Percentiles rank a stretch among this genome's conserved stretches.
phyloP scores from a whole-genome alignment of 2,113 vertebrate genomes.

The Phasianus colchicus region DNA sequence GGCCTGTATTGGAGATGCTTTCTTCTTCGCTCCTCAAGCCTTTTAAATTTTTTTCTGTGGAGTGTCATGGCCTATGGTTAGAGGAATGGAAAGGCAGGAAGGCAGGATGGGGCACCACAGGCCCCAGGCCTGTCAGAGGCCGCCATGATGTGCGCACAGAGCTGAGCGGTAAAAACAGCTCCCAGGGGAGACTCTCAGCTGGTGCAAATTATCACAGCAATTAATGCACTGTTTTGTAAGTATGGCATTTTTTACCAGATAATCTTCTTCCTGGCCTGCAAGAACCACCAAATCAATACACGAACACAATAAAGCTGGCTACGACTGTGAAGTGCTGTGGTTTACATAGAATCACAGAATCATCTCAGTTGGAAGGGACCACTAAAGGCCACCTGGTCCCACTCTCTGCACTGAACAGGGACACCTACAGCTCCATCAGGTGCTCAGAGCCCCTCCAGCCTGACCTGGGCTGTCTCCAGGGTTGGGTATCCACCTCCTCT shows the following conservation, averaged over 20 bases:
- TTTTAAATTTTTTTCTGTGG: background rate
- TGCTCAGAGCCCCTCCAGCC: too few relatives aligned
- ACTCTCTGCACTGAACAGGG: too few relatives aligned
- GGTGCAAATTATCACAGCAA: conserved; percentile 62
- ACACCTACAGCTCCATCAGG: too few relatives aligned
- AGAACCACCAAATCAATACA: conserved; percentile 22
- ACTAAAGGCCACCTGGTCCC: too few relatives aligned
- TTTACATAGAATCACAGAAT: background rate
- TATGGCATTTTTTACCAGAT: conserved; percentile 57
- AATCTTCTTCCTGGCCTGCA: conserved; percentile 58
- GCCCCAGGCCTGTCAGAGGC: conserved; percentile 13
- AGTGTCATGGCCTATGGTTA: background rate
- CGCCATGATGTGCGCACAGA: conserved; percentile 47
- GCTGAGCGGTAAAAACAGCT: conserved; percentile 44
- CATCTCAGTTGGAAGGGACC: too few relatives aligned
- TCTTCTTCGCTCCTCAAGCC: accelerated
- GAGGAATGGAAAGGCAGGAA: conserved; percentile 23
- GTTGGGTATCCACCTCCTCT: too few relatives aligned
- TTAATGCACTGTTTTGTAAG: conserved; percentile 62
- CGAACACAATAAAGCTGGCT: background rate
- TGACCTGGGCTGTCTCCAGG: too few relatives aligned
- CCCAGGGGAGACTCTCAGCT: conserved; percentile 39
- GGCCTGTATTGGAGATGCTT: background rate
- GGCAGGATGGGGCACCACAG: conserved; percentile 12
- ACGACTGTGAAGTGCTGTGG: background rate